phyloP scores from a whole-genome alignment of 1,140 invertebrate genomes.

The Chymomyza costata region DNA sequence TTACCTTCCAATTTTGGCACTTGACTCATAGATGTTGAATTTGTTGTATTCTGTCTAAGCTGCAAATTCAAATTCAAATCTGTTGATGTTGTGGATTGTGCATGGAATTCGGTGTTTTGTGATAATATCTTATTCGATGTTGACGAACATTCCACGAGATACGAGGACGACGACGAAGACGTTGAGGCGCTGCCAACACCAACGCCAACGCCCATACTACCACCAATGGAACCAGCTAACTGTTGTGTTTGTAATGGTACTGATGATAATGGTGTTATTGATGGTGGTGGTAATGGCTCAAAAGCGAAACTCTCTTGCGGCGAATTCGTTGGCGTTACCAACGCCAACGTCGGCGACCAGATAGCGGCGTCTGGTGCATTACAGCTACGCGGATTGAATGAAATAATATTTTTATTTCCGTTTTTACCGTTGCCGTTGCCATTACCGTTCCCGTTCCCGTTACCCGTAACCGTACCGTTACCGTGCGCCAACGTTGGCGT shows the following conservation, averaged over 20 bases:
- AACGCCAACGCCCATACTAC: slow-evolving; percentile 31
- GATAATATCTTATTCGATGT: slow-evolving; percentile 47
- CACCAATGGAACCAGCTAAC: not conserved
- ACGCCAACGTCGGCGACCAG: slow-evolving; percentile 61
- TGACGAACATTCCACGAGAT: slow-evolving; percentile 22
- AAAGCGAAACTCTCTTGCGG: slow-evolving; percentile 53
- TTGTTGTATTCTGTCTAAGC: slow-evolving; percentile 60
- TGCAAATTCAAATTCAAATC: slow-evolving; percentile 73
- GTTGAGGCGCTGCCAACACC: slow-evolving; percentile 26
- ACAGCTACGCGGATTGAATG: not conserved
- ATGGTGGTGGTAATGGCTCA: slow-evolving; percentile 17
- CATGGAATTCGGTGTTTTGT: slow-evolving; percentile 44
- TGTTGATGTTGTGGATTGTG: slow-evolving; percentile 60
- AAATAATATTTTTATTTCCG: not conserved
- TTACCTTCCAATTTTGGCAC: slow-evolving; percentile 53
- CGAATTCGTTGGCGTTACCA: slow-evolving; percentile 69
- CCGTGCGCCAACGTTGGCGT: not conserved
- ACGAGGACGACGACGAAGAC: slow-evolving; percentile 28
- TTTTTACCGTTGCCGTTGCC: not conserved
- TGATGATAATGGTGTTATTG: not conserved
- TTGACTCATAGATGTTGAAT: slow-evolving; percentile 22
- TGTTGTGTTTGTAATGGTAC: not conserved
- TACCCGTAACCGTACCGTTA: not conserved
- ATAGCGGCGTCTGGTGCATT: slow-evolving; percentile 11
- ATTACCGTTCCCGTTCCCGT: not conserved